Evolutionary conservation across 2,797 vertebrate species (phyloP), one percentile per base, ranked within the genome.

Genomic region (Sebastes hubbsi): DNA sequence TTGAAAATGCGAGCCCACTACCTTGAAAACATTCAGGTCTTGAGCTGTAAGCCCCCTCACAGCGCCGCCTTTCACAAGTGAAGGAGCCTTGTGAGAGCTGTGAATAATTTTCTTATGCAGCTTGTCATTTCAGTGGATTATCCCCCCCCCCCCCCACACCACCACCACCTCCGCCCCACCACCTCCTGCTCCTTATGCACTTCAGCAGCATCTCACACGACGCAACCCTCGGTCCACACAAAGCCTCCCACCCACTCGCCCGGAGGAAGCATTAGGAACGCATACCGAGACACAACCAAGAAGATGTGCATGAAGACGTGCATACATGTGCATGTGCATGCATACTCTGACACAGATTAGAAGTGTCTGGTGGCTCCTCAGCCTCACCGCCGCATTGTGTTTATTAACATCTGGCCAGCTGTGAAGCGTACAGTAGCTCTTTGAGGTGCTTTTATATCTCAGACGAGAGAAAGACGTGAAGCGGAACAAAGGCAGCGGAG

Each of bases 91-190:
- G 72, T 88, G 92, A 95, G 93, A 90, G 85, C 92, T 87, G 85
- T 87, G 92, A 92, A 93, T 94, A 89, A 93, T 94, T 94, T 46
- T 93, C 93, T 91, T 94, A 92, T 92, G 88, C 93, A 82, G 90
- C 88, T 91, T 92, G 90, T 95, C 91, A 94, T 94, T 94, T 94
- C 90, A 83, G 84, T 90, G 91, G 91, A 95, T 95, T 93, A 94
- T 85, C 85, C 83, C 74, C 83, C 86, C 74, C 85, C 83, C 74
- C 83, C 86, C 74, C 62, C 16, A 49, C 72, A 78, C 61, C 84
- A 36, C 81, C 79, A 79, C 88, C 87, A 82, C 83, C 86, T 85
- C 61, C 16, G 49, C 72, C 81, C 61, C 84, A 36, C 79, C 79
- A 80, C 88, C 87, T 82, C 83, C 86, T 87, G 87, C 88, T 92